Base-by-base conservation (phyloP, 2,113 vertebrate species). In the Stomatorhinus ivindoensis region DNA sequence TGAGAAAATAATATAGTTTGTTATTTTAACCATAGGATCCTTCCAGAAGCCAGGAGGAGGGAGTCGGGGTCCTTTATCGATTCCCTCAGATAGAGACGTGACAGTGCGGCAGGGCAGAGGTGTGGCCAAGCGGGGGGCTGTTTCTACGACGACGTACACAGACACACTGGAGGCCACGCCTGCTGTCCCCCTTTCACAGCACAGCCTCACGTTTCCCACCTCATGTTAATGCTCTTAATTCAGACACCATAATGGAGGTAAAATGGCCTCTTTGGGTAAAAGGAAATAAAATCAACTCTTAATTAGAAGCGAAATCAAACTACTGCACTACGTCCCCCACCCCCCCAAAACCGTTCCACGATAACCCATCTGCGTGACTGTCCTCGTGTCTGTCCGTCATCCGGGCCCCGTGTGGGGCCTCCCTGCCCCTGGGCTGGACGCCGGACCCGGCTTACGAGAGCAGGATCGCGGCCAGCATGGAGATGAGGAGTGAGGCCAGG, bases 401-500 rank as follows among this genome's bases (percentile, higher is more conserved):
- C 44, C 42, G 3, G 48, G 46, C 48, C 85, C 87, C 9, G 92
- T 92, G 93, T 89, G 91, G 58, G 90, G 89, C 92, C 89, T 89
- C 92, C 91, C 91, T 88, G 91, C 91, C 55, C 89, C 90, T 89
- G 91, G 39, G 90, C 76, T 86, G 91, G 47, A 89, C 86, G 90
- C 76, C 73, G 91, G 50, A 89, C 86, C 69, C 13, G 13, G 88
- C 95, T 96, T 98, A 99, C 93, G 95, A 98, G 93, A 99, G 95
- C 95, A 98, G 94, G 92, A 97, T 94, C 83, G 97, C 94, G 94
- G 96, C 95, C 95, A 97, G 94, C 93, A 96, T 93, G 92, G 97
- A 97, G 92, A 97, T 92, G 94, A 98, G 95, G 96, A 98, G 96
- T 91, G 97, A 97, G 92, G 95, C 95, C 94, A 97, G 95, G 91